These are phyloP conservation scores for Apostichopus parvimensis DNA, from an alignment of 35 echinoderm and acorn worm species.

Conservation along the genomic window DNA sequence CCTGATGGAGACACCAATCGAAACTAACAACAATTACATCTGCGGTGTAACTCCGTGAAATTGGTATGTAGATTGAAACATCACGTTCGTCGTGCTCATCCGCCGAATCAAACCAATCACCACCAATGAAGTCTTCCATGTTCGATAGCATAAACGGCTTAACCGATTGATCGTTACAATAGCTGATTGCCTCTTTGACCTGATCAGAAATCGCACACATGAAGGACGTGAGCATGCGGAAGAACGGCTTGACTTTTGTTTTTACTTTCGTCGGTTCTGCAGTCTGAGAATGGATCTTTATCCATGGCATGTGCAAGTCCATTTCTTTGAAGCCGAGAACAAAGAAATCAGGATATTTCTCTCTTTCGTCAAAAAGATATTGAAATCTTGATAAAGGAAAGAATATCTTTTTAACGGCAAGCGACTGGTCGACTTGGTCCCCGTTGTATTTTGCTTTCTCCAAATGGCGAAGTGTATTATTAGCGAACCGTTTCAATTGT, in stretches of 20 bases:
- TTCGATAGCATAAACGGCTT: neutral
- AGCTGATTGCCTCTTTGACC: neutral
- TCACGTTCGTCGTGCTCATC: neutral
- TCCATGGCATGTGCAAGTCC: neutral
- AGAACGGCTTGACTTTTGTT: neutral
- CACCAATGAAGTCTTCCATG: neutral
- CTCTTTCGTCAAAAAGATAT: neutral
- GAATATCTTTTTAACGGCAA: neutral
- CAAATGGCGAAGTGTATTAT: neutral
- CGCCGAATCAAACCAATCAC: neutral
- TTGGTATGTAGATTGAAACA: neutral
- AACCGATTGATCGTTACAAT: neutral
- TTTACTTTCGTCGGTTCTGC: neutral
- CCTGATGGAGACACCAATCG: too few species aligned
- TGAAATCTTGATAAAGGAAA: neutral
- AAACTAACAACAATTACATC: too few species aligned
- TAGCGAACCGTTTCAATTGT: neutral
- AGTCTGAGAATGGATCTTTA: neutral
- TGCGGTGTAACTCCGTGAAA: neutral
- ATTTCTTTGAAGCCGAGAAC: neutral
- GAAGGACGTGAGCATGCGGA: neutral
- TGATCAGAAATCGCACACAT: neutral
- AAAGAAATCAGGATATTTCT: neutral
- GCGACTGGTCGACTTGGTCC: neutral
- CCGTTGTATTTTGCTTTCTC: neutral